A percentile compares a stretch with the other conserved stretches of the same genome.
Evolutionary conservation across 2,113 vertebrate genomes (phyloP).

Genomic region (Malurus cyaneus): DNA sequence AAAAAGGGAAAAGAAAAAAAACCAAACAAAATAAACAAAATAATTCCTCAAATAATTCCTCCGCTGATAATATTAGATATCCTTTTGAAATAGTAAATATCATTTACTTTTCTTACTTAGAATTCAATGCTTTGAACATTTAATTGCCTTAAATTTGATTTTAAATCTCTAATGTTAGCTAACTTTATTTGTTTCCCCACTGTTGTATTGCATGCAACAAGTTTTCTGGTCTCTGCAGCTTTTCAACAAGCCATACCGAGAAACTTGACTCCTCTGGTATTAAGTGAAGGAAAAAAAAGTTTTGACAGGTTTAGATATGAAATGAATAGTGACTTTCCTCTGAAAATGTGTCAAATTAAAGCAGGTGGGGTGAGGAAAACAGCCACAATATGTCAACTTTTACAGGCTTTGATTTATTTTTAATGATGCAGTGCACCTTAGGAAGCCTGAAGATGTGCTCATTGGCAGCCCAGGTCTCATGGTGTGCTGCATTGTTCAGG

Average conservation of each 20-base stretch:
- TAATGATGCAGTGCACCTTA: conserved; percentile 65
- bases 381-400: conserved; percentile 57
- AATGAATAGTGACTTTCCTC: conserved; percentile 30
- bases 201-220: neutral
- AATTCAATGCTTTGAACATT: neutral
- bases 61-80: neutral
- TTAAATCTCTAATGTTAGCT: neutral
- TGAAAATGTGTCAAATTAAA: conserved; percentile 58
- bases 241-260: neutral
- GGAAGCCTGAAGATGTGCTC: conserved; percentile 31
- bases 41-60: neutral
- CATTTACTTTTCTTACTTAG: neutral
- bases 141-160: neutral
- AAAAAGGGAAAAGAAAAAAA: neutral
- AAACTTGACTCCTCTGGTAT: neutral
- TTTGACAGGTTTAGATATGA: conserved; percentile 37
- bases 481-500: conserved; percentile 42
- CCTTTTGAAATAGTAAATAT: neutral
- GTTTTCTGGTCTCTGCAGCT: neutral
- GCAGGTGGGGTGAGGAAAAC: conserved; percentile 50
- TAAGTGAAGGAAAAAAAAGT: neutral
- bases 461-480: conserved; percentile 2
- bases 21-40: neutral
- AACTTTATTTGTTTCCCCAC: neutral
- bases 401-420: conserved; percentile 68